Percentiles rank a stretch among this genome's conserved stretches.
Evolutionary conservation across 1,140 invertebrate genomes (phyloP).

Genomic region (Euborellia annulipes): DNA sequence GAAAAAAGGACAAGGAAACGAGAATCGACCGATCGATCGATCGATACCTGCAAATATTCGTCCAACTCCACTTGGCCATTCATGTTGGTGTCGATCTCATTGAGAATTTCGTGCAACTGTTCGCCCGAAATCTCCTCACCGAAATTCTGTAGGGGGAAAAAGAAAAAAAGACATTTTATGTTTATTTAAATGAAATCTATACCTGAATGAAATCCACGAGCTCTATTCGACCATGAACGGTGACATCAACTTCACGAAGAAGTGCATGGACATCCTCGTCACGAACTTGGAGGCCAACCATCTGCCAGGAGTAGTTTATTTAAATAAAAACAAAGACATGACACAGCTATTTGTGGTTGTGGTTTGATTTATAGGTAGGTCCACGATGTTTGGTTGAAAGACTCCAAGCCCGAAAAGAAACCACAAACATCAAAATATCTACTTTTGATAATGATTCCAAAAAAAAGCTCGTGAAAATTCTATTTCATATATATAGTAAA

Average conservation of each 20-base stretch:
- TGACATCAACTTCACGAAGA: constrained; percentile 47
- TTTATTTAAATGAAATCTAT: constrained; percentile 22
- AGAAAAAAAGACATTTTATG: constrained; percentile 12
- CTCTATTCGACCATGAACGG: constrained; percentile 52
- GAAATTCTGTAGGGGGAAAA: constrained; percentile 50
- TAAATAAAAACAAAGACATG: too few species aligned
- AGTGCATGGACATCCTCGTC: constrained; percentile 46
- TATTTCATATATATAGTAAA: too few species aligned
- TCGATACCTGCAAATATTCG: constrained; percentile 89
- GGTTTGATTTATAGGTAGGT: too few species aligned
- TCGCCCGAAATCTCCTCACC: constrained; percentile 87
- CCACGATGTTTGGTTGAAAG: too few species aligned
- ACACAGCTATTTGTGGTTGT: too few species aligned
- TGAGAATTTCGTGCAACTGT: constrained; percentile 91
- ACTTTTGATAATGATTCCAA: too few species aligned
- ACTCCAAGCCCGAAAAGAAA: too few species aligned
- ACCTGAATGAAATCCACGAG: constrained; percentile 58
- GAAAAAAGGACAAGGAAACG: not conserved
- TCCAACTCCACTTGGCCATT: constrained; percentile 98
- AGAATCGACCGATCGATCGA: not conserved
- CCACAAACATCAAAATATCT: too few species aligned
- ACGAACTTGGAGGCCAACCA: constrained; percentile 26
- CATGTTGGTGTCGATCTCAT: constrained; percentile 97
- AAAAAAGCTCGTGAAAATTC: too few species aligned
- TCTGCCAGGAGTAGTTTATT: too few species aligned